Percentiles rank a stretch among this genome's conserved stretches.
These are phyloP conservation scores for Candoia aspera DNA, from an alignment of 2,113 vertebrate species.

Conservation along the genomic window DNA sequence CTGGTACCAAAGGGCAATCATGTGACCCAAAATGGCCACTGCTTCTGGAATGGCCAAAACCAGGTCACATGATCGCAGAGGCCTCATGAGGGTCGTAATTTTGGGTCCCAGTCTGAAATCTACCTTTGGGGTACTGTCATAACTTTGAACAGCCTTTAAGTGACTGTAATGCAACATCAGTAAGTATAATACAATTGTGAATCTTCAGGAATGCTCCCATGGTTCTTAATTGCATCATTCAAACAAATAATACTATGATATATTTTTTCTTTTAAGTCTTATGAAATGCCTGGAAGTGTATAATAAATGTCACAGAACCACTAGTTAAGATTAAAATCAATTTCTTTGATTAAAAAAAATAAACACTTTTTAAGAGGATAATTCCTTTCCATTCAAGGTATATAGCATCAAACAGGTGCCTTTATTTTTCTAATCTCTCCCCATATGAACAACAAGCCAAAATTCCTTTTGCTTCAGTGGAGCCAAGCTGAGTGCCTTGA, in stretches of 20 bases:
- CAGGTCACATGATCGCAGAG: no score
- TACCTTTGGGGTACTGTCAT: no score
- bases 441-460: background rate
- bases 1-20: no score
- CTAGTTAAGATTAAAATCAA: background rate
- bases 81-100: no score
- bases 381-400: background rate
- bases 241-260: background rate
- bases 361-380: slow-evolving; percentile 2
- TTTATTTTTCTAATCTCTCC: background rate
- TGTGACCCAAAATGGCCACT: no score
- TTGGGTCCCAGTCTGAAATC: no score
- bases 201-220: background rate
- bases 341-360: background rate
- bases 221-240: background rate
- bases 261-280: background rate
- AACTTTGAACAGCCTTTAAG: no score
- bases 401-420: background rate
- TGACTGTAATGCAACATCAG: background rate
- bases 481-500: background rate
- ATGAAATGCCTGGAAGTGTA: background rate
- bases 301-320: background rate
- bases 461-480: background rate
- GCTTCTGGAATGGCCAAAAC: no score
- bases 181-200: background rate